Evolutionary conservation across 1,140 invertebrate species (phyloP).

Genomic region (Drosophila punjabiensis): DNA sequence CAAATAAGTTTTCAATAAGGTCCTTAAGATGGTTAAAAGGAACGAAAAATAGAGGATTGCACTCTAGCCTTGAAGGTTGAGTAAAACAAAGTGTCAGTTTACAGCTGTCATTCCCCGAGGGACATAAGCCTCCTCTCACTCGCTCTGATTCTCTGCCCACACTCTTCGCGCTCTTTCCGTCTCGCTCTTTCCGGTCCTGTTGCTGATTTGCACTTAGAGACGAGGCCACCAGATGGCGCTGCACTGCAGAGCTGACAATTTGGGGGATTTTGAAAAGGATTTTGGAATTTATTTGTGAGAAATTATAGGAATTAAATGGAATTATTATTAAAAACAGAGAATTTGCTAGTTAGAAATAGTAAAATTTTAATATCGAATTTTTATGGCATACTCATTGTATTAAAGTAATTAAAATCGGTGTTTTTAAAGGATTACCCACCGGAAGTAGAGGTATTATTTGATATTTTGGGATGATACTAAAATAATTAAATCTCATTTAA

Average conservation of each 20-base stretch:
- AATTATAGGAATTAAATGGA: not conserved
- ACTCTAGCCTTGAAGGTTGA: slow-evolving; percentile 33
- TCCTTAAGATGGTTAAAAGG: slow-evolving; percentile 41
- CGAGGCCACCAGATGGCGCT: slow-evolving; percentile 26
- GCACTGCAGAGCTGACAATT: slow-evolving; percentile 5
- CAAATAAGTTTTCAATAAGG: slow-evolving; percentile 76
- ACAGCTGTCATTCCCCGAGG: slow-evolving; percentile 42
- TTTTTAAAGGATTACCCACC: not conserved
- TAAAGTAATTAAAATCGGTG: not conserved
- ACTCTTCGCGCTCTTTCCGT: not conserved
- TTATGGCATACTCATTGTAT: not conserved
- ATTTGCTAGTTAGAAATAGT: not conserved
- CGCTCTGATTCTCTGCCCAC: not conserved
- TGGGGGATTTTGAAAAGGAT: not conserved
- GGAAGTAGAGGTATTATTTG: not conserved
- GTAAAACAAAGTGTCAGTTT: slow-evolving; percentile 53
- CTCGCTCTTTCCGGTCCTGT: slow-evolving; percentile 17
- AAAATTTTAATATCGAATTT: no score
- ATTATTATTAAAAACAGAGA: not conserved
- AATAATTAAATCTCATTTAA: not conserved
- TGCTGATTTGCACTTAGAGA: slow-evolving; percentile 25
- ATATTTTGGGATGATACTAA: not conserved
- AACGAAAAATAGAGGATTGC: slow-evolving; percentile 45
- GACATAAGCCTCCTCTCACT: slow-evolving; percentile 17
- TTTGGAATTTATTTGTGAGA: not conserved